phyloP scores from a whole-genome alignment of 2,888 invertebrate genomes.

The Bombylius major region DNA sequence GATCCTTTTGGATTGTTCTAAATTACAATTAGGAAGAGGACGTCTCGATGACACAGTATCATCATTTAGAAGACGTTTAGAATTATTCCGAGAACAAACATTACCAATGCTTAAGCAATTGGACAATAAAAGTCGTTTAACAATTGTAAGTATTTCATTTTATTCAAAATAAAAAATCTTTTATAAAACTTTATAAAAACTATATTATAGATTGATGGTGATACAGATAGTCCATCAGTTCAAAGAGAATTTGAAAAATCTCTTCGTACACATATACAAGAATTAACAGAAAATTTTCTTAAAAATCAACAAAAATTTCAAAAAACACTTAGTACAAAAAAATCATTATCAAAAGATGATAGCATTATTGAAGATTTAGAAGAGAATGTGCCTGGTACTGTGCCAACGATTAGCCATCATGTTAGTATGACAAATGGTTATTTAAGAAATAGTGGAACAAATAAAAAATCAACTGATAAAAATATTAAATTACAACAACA shows the following conservation, averaged over 20 bases:
- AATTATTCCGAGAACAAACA: constrained; percentile 75
- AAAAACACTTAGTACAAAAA: constrained; percentile 1
- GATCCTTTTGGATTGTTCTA: constrained; percentile 81
- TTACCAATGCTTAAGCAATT: constrained; percentile 78
- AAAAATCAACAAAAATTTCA: constrained; percentile 7
- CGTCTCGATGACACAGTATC: constrained; percentile 76
- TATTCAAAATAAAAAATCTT: too few relatives aligned
- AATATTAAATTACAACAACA: constrained; percentile 1
- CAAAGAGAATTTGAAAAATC: constrained; percentile 63
- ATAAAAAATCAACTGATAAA: background rate
- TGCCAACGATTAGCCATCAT: constrained; percentile 38
- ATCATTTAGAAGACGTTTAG: constrained; percentile 69
- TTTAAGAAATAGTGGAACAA: constrained; percentile 21
- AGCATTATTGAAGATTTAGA: constrained; percentile 33
- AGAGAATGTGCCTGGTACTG: constrained; percentile 33
- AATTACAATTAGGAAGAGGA: constrained; percentile 72
- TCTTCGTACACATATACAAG: constrained; percentile 54
- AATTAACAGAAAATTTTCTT: constrained; percentile 32
- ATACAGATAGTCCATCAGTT: constrained; percentile 66
- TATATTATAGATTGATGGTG: constrained; percentile 63
- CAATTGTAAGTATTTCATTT: constrained; percentile 53
- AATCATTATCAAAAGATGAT: constrained; percentile 20
- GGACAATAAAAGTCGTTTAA: constrained; percentile 68
- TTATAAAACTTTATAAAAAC: too few relatives aligned
- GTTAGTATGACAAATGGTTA: constrained; percentile 37